Evolutionary conservation across 2,888 invertebrate genomes (phyloP), one percentile per base, ranked within the genome.

Genomic region (Stratiomys singularior): DNA sequence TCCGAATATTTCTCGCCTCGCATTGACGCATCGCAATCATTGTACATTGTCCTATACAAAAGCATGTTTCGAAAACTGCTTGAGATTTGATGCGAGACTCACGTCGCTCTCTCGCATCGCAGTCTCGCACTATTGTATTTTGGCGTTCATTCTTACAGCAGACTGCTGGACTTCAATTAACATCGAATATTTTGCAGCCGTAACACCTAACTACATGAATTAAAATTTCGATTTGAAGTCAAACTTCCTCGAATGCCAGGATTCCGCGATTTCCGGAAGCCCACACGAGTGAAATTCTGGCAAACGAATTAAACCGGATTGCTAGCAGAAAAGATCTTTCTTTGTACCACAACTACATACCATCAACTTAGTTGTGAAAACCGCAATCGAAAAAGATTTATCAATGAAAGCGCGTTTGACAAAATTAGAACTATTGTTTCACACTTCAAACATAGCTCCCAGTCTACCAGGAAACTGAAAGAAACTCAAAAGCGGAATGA

Each of bases 291-390:
- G 52, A 52, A 52, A 52, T 9, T 13, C 52, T 52, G 52, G 52
- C 52, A 52, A n/a, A 52, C 83, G 21, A 81, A 79, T 66, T 72
- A 78, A 79, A 79, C 82, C 11, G 77, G 81, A 23, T 63, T n/a
- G 7, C 58, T 84, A 30, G 76, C 79, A 67, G 72, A 81, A 4
- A 84, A 84, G 82, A 80, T 85, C 78, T 18, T 82, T 13, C 30
- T 83, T n/a, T 80, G 81, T 4, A 81, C 84, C 56, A 78, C 82
- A 13, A 79, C 81, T 66, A 81, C 80, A 81, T 28, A 80, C 77
- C 18, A 64, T 81, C 5, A 81, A 82, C 67, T 79, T 81, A 71
- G 77, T 82, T 18, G 67, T 78, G 0, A 76, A 81, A 46, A 78
- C 78, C 44, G 71, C 77, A 13, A 44, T 81, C 15, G 66, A 76